Percentiles rank a stretch among this genome's conserved stretches.
Evolutionary conservation across 2,113 vertebrate genomes (phyloP).

Genomic region (Piprites chloris): DNA sequence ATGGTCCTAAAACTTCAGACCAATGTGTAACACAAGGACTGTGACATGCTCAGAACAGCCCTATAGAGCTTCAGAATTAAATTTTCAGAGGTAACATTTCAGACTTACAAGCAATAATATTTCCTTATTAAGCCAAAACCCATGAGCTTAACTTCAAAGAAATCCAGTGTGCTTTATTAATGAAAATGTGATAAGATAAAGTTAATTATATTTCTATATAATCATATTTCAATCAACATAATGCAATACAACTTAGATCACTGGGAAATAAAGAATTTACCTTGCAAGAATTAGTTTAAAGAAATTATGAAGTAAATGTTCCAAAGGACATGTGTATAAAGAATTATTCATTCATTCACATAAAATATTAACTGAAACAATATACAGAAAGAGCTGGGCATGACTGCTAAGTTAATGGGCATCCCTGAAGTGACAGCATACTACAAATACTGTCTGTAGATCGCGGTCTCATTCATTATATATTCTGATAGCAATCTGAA

Average conservation of each 20-base stretch:
- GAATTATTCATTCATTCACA: background rate
- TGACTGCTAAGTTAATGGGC: background rate
- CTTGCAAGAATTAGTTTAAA: background rate
- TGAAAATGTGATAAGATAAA: background rate
- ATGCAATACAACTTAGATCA: background rate
- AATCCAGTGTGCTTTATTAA: conserved; percentile 7
- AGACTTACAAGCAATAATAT: background rate
- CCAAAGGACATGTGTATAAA: background rate
- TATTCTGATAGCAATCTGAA: background rate
- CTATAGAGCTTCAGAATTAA: background rate
- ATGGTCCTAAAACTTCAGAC: background rate
- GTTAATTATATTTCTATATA: background rate
- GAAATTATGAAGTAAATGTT: background rate
- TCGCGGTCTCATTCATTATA: background rate
- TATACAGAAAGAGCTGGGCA: background rate
- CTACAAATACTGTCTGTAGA: background rate
- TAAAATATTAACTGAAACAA: background rate
- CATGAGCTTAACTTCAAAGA: background rate
- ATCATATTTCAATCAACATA: background rate
- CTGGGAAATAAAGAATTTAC: background rate
- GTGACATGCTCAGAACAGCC: background rate
- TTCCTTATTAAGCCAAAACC: background rate
- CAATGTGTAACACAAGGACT: background rate
- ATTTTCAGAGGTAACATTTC: background rate
- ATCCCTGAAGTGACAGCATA: background rate